These are phyloP conservation scores for Pollicipes pollicipes DNA, from an alignment of 1,140 invertebrate species.

Conservation along the genomic window DNA sequence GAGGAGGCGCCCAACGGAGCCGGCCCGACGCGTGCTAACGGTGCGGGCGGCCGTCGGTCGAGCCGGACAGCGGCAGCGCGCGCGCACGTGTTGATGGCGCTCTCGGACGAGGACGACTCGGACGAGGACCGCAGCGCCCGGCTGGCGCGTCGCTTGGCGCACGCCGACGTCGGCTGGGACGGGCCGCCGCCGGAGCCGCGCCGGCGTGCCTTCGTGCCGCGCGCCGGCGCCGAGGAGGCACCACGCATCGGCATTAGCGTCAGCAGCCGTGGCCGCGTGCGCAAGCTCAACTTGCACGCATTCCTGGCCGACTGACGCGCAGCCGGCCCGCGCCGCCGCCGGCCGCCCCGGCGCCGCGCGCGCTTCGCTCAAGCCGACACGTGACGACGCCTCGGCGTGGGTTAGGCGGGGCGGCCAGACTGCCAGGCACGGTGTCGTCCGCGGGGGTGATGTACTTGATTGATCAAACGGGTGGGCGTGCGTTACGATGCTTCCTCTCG, in stretches of 20 bases:
- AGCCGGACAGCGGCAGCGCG: neutral
- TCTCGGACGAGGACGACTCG: conserved; percentile 12
- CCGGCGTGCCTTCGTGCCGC: conserved; percentile 6
- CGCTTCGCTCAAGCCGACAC: too few species aligned
- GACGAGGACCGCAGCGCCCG: conserved; percentile 11
- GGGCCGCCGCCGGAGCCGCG: conserved; percentile 10
- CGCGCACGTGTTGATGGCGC: neutral
- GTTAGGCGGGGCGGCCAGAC: too few species aligned
- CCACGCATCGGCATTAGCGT: conserved; percentile 15
- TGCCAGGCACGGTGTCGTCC: too few species aligned
- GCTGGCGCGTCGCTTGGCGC: conserved; percentile 10
- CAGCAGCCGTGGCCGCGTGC: conserved; percentile 18
- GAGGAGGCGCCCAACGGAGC: conserved; percentile 11
- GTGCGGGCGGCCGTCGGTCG: neutral
- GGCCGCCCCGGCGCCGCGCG: too few species aligned
- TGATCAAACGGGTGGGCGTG: too few species aligned
- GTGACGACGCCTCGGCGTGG: too few species aligned
- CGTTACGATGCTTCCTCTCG: too few species aligned
- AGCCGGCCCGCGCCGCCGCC: too few species aligned
- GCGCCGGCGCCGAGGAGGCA: conserved; percentile 11
- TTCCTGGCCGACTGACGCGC: neutral
- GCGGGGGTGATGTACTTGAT: too few species aligned
- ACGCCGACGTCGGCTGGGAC: conserved; percentile 10
- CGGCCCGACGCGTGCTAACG: conserved; percentile 11
- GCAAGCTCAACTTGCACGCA: conserved; percentile 14